phyloP scores from a whole-genome alignment of 2,888 invertebrate species.

The Cantharis flavilabris region DNA sequence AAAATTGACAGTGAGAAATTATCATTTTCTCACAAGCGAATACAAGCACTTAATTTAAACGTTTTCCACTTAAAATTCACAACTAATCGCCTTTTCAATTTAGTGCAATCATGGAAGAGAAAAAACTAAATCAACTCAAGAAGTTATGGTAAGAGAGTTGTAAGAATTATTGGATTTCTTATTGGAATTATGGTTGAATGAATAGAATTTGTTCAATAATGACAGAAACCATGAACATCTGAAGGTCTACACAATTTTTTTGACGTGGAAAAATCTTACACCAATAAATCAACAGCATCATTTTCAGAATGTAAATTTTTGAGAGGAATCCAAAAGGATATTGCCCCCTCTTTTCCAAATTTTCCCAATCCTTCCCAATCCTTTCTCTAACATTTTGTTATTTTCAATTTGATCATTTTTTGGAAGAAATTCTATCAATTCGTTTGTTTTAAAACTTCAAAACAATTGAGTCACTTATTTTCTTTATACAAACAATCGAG shows the following conservation, averaged over 20 bases:
- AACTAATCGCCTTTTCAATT: neutral
- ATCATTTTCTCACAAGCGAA: neutral
- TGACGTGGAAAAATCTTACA: neutral
- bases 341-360: no score
- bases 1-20: neutral
- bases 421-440: no score
- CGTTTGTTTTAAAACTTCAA: no score
- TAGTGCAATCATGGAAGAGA: neutral
- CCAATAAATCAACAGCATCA: no score
- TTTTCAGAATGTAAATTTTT: neutral
- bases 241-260: neutral
- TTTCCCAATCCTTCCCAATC: no score
- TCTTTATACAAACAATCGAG: no score
- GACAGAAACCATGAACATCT: neutral
- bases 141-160: neutral
- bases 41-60: neutral
- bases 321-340: no score
- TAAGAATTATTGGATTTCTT: neutral
- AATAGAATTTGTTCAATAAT: neutral
- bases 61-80: neutral
- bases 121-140: neutral
- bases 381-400: no score
- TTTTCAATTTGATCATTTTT: no score
- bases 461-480: no score
- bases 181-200: neutral